These are phyloP conservation scores for Macrotis lagotis DNA, from an alignment of 2,113 vertebrate genomes.

Conservation along the genomic window DNA sequence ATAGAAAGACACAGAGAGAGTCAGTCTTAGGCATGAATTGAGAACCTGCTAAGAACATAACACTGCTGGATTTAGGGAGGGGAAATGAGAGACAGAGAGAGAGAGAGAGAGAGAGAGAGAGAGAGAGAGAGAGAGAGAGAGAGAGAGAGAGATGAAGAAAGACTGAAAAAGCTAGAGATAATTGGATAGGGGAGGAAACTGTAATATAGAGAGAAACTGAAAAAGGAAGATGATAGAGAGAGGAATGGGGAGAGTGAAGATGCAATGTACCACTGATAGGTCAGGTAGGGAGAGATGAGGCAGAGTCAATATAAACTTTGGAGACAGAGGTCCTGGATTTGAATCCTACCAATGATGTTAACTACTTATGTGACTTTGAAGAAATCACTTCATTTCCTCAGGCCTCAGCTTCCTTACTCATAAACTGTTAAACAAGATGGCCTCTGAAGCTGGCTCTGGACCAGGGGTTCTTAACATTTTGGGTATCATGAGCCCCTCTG, in stretches of 20 bases:
- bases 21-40: background rate
- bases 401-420: background rate
- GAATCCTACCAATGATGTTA: background rate
- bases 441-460: background rate
- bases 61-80: background rate
- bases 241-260: background rate
- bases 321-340: background rate
- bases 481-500: background rate
- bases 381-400: background rate
- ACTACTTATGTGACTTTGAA: background rate
- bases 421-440: background rate
- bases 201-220: background rate
- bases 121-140: background rate
- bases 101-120: background rate
- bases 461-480: background rate
- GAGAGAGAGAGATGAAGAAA: background rate
- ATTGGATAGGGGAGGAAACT: background rate
- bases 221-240: background rate
- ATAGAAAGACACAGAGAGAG: background rate
- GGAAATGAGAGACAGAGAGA: background rate
- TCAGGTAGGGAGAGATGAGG: background rate
- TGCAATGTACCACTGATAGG: rapidly evolving
- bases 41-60: background rate
- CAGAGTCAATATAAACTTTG: background rate
- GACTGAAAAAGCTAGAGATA: background rate